These are phyloP conservation scores for Lymantria dispar DNA, from an alignment of 2,888 invertebrate species.

Conservation along the genomic window DNA sequence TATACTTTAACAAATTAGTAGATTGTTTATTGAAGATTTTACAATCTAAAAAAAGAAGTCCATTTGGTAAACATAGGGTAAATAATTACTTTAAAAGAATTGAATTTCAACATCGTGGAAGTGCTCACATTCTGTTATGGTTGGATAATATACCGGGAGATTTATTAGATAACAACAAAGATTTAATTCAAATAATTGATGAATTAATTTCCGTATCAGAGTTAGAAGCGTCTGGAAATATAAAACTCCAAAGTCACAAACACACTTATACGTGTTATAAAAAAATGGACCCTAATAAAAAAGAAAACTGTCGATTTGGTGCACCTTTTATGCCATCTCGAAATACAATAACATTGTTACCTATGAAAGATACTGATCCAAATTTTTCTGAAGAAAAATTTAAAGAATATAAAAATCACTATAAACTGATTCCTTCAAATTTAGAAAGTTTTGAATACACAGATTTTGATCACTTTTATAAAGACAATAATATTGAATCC, in stretches of 20 bases:
- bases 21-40: slow-evolving; percentile 27
- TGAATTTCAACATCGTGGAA: slow-evolving; percentile 48
- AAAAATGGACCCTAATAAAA: slow-evolving; percentile 12
- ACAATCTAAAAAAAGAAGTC: slow-evolving; percentile 12
- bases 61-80: slow-evolving; percentile 1
- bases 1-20: slow-evolving; percentile 43
- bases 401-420: too few relatives aligned
- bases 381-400: too few relatives aligned
- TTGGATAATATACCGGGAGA: slow-evolving; percentile 29
- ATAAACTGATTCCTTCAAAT: neutral
- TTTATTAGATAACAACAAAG: neutral
- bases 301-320: slow-evolving; percentile 38
- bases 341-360: neutral
- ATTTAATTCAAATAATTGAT: slow-evolving; percentile 33
- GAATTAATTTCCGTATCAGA: slow-evolving; percentile 28
- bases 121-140: slow-evolving; percentile 48
- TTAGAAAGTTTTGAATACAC: neutral
- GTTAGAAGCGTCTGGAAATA: slow-evolving; percentile 29
- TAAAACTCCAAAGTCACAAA: slow-evolving; percentile 28
- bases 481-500: neutral
- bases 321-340: slow-evolving; percentile 40
- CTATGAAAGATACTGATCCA: neutral
- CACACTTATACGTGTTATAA: slow-evolving; percentile 33
- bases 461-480: neutral
- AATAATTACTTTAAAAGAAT: slow-evolving; percentile 37